Evolutionary conservation across 2,797 vertebrate species (phyloP), one percentile per base, ranked within the genome.

Genomic region (Lates japonicus): DNA sequence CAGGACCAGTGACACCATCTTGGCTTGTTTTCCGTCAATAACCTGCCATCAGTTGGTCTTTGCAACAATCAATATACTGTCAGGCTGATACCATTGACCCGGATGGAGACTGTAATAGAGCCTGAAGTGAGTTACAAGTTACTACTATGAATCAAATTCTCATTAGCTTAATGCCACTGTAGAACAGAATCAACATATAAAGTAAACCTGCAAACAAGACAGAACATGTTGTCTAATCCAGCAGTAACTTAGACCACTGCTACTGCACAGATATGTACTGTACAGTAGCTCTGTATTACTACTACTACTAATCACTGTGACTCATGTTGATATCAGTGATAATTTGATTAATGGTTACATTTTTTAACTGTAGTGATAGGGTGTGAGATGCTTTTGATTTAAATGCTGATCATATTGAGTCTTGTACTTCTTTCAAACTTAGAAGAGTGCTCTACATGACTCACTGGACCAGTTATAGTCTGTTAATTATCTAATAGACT

Each of bases 91-190:
- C 67, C 55, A 78, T 62, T 86, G 80, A 86, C 72, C 67, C 0
- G 4, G 74, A 57, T 60, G 62, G 62, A 79, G 74, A 41, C 67
- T 42, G 49, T 79, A 81, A 77, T 71, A 42, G 78, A 83, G 67
- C 65, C 75, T 66, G 74, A 54, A 62, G 83, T 76, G 62, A 89
- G 83, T 68, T 85, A 90, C 72, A 70, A 79, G 74, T 20, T 84
- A 81, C 71, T 44, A 16, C 72, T 63, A 35, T 89, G 78, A 89
- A 82, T 85, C 80, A 63, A 51, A 63, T 73, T 88, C 82, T 85
- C 80, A 81, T 92, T 87, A 86, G 63, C 52, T 67, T 86, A 90
- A 91, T 90, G 68, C 70, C 49, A 59, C 55, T 5, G 25, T 29
- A 49, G 46, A 75, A 59, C 37, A 63, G 51, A 73, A 65, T 62